Base-by-base conservation (phyloP, 2,888 invertebrate species). In the Melanophora roralis region DNA sequence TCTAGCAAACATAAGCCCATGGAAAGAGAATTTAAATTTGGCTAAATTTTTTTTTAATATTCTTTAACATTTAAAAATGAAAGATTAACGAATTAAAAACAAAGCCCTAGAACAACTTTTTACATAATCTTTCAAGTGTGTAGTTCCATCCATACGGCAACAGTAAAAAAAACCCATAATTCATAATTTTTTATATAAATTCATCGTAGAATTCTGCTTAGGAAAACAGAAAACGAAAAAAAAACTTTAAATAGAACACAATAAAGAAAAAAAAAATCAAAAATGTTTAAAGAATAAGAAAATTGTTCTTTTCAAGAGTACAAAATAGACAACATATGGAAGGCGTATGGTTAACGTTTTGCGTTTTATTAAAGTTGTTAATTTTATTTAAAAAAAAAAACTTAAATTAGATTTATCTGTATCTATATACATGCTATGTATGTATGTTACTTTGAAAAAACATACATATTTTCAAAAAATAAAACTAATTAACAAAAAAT, bases 141-240 rank as follows among this genome's bases (percentile, higher is more conserved):
- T 71, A 68, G 68, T 76, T 76, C 72, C 68, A 80, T 76, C 72
- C 68, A 80, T 73, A 75, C 64, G 68, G 76, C 67, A 80, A 80
- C 72, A 72, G 73, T 73, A 76, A 76, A 74, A 80, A 27, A 27
- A n/a, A 45, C 67, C 57, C 76, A 80, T 80, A 80, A 80, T 76
- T 80, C 80, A 80, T 73, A 68, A 64, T 74, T 72, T 72, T 65
- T 75, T 72, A 67, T 65, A 72, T 62, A 23, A 38, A 38, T 72
- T 53, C 21, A 60, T 23, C 32, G 12, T 27, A 67, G 67, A 60
- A 40, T 36, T 60, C 65, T 78, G 65, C 64, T 38, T 38, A 38
- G 40, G 27, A 27, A 59, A 27, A 11, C 38, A 64, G 32, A 2
- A 5, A 49, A 43, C 36, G 19, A 43, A 55, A 12, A 21, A 27